phyloP scores from a whole-genome alignment of 1,140 invertebrate species.

The Rhopalosiphum padi region DNA sequence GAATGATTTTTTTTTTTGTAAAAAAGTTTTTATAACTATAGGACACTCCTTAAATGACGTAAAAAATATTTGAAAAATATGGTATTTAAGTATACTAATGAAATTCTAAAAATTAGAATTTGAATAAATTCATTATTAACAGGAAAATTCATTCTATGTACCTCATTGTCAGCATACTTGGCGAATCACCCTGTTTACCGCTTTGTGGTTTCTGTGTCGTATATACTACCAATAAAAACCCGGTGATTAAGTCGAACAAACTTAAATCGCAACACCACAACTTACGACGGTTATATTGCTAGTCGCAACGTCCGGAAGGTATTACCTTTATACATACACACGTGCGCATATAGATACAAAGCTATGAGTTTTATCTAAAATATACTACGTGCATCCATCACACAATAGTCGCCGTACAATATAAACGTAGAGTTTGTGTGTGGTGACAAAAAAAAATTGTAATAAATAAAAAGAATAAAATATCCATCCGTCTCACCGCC shows the following conservation, averaged over 20 bases:
- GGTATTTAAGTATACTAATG: neutral
- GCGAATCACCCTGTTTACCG: neutral
- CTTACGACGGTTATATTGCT: neutral
- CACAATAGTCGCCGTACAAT: neutral
- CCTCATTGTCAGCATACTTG: neutral
- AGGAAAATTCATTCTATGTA: neutral
- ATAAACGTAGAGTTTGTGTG: neutral
- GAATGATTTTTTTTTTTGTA: too few species aligned
- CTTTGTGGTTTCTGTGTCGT: neutral
- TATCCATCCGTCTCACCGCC: too few species aligned
- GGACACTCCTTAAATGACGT: neutral
- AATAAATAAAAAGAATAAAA: neutral
- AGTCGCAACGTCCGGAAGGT: neutral
- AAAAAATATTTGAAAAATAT: neutral
- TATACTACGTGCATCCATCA: neutral
- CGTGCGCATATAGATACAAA: too few species aligned
- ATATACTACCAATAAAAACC: neutral
- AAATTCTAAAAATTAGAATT: neutral
- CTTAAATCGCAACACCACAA: neutral
- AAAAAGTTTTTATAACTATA: neutral
- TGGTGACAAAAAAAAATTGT: neutral
- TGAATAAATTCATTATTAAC: neutral
- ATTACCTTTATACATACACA: neutral
- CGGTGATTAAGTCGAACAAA: constrained; percentile 14
- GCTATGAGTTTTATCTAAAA: neutral